Base-by-base conservation (phyloP, 2,797 vertebrate genomes). In the Hydrocynus forskahlii region DNA sequence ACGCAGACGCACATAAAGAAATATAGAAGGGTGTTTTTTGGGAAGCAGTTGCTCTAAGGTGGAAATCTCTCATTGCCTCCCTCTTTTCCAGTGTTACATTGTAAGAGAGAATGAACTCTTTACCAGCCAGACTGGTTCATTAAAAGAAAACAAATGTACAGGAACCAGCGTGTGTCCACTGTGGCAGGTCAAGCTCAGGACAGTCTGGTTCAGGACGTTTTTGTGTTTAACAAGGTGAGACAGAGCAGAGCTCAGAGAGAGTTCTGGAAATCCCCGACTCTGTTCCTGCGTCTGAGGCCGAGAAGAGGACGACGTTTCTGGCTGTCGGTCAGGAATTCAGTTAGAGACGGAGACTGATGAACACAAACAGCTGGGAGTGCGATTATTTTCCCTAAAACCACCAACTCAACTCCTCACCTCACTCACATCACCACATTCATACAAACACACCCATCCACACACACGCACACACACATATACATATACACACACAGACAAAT, bases 341-440 rank as follows among this genome's bases (percentile, higher is more conserved):
- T 70, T 77, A 62, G 85, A 78, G 10, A 54, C 71, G 60, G 84
- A 83, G 54, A 69, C 80, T 79, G 85, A 87, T 91, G 93, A 93
- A 92, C 89, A 89, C 84, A 50, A 88, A 90, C 92, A 93, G 91
- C 90, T 93, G 92, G 72, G 79, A 79, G 62, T 78, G 67, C 83
- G 83, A 84, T 50, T 87, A 85, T 78, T 80, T 79, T 82, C 50
- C 71, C 81, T 69, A 87, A 86, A 62, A 13, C 59, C 59, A 76
- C 60, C 62, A 29, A 14, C 72, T 55, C 5, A 66, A 9, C 63
- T 19, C 63, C 63, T 43, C 21, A n/a, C 29, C 8, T 66, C 45
- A 50, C 63, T 43, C 21, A n/a, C n/a, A 4, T 66, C 45, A 50
- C 25, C 73, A 14, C 43, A 25, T 64, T 19, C 13, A 4, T 29